Percentiles rank a stretch among this genome's conserved stretches.
Evolutionary conservation across 2,888 invertebrate species (phyloP).

Genomic region (Cosmorhoe ocellata): DNA sequence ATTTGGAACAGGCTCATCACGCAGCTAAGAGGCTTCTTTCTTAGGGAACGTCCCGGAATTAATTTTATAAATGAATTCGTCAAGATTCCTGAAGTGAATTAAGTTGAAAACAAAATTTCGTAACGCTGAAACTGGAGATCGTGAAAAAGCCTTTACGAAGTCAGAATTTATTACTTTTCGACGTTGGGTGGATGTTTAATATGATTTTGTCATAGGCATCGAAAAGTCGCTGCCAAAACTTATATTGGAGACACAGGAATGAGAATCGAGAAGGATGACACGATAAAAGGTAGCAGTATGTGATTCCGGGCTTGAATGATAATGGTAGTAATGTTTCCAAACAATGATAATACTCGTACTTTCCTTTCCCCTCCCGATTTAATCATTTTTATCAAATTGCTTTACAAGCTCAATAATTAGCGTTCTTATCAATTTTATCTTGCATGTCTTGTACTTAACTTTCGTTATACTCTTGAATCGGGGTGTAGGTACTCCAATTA

Average conservation of each 20-base stretch:
- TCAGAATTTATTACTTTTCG: slow-evolving; percentile 35
- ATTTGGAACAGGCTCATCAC: slow-evolving; percentile 54
- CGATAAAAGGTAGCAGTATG: no score
- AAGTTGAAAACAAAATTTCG: slow-evolving; percentile 47
- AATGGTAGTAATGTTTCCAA: no score
- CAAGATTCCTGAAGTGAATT: slow-evolving; percentile 54
- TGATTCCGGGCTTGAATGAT: no score
- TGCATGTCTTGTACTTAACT: no score
- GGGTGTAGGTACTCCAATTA: neutral
- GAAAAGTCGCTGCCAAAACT: no score
- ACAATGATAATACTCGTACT: neutral
- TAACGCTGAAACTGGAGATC: slow-evolving; percentile 39
- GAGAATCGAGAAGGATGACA: no score
- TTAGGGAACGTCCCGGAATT: slow-evolving; percentile 48
- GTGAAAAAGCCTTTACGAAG: slow-evolving; percentile 33
- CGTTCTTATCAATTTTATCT: no score
- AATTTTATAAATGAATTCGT: slow-evolving; percentile 61
- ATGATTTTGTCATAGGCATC: no score
- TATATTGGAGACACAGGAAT: no score
- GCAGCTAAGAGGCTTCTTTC: slow-evolving; percentile 48
- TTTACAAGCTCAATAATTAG: slow-evolving; percentile 7
- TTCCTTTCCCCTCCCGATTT: no score
- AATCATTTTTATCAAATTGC: slow-evolving; percentile 2
- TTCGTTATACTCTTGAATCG: neutral
- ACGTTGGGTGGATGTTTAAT: neutral